These are phyloP conservation scores for Cryptoprocta ferox DNA, from an alignment of 2,797 vertebrate genomes.

Conservation along the genomic window DNA sequence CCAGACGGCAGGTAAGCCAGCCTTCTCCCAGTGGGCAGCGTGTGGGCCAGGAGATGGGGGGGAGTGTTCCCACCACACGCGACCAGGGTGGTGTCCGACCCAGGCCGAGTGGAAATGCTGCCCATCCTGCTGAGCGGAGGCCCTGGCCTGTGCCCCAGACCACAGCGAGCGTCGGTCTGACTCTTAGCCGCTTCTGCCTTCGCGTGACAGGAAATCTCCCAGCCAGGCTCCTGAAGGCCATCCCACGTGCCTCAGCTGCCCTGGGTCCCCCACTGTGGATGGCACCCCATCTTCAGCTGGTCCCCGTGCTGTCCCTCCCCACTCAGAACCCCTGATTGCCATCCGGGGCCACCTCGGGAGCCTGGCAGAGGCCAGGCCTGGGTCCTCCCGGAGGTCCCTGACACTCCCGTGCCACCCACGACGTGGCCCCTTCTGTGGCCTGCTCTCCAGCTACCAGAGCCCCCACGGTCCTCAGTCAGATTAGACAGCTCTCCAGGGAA, in stretches of 20 bases:
- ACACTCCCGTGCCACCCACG: rapidly evolving
- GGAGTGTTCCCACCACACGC: too few relatives aligned
- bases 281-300: not conserved
- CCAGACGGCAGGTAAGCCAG: conserved; percentile 92
- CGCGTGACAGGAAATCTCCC: not conserved
- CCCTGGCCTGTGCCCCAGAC: not conserved
- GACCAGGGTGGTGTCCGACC: too few relatives aligned
- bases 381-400: too few relatives aligned
- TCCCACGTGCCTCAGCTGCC: too few relatives aligned
- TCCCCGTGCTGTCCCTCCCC: not conserved
- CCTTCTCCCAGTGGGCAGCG: not conserved
- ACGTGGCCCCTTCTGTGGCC: not conserved
- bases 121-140: too few relatives aligned
- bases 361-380: not conserved
- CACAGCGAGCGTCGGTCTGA: too few relatives aligned
- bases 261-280: too few relatives aligned
- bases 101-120: not conserved
- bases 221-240: not conserved
- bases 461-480: not conserved
- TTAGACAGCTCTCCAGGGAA: not conserved
- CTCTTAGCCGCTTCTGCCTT: not conserved
- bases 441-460: too few relatives aligned
- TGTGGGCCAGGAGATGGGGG: rapidly evolving
- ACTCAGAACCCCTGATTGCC: not conserved
- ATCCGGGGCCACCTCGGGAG: not conserved